A percentile compares a stretch with the other conserved stretches of the same genome.
These are phyloP conservation scores for Chlamydotis undulata DNA, from an alignment of 2,113 vertebrate species.

Conservation along the genomic window DNA sequence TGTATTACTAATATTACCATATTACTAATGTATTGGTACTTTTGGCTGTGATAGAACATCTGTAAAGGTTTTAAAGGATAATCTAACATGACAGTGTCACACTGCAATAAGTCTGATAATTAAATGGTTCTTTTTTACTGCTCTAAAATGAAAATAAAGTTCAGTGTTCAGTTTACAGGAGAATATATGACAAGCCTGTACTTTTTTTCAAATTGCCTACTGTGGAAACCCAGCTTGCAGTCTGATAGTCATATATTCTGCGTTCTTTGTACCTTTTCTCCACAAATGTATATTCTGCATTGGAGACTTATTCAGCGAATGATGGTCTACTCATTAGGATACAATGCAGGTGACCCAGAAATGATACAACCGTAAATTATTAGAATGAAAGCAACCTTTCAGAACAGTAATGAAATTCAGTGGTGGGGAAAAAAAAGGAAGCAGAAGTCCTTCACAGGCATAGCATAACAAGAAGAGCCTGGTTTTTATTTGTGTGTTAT, in stretches of 20 bases:
- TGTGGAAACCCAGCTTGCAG: neutral
- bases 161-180: neutral
- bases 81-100: neutral
- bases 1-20: too few relatives aligned
- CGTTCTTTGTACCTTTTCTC: neutral
- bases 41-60: neutral
- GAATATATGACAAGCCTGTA: neutral
- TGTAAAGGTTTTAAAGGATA: neutral
- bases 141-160: neutral
- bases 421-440: neutral
- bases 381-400: neutral
- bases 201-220: neutral
- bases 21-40: neutral
- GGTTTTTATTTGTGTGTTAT: neutral
- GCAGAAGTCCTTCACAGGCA: neutral
- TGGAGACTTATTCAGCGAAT: neutral
- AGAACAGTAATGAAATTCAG: neutral
- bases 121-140: neutral
- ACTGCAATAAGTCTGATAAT: neutral
- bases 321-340: neutral
- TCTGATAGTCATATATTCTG: neutral
- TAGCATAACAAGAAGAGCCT: neutral
- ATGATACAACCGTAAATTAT: neutral
- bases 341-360: neutral
- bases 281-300: neutral